phyloP scores from a whole-genome alignment of 2,888 invertebrate species.

The Polyommatus iphigenia region DNA sequence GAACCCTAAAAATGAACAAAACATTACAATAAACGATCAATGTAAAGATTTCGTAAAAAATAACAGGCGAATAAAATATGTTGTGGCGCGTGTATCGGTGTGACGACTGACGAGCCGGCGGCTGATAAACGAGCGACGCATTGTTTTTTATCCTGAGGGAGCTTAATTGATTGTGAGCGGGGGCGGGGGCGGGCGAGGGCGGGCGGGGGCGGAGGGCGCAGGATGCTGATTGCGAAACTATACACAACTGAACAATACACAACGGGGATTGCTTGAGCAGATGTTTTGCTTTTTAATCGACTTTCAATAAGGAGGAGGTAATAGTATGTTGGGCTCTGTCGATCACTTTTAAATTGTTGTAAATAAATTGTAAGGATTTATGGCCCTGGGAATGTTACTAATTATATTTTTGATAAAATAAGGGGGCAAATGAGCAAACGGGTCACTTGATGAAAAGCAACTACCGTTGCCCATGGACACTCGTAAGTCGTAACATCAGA shows the following conservation, averaged over 20 bases:
- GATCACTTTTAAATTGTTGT: too few species aligned
- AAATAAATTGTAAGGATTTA: too few species aligned
- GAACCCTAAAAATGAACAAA: too few species aligned
- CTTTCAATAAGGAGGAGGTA: background rate
- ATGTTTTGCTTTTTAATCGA: background rate
- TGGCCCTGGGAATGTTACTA: too few species aligned
- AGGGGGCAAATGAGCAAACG: too few species aligned
- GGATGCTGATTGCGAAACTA: conserved; percentile 20
- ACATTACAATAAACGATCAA: too few species aligned
- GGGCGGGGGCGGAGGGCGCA: conserved; percentile 17
- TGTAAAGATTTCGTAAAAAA: too few species aligned
- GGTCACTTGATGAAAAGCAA: too few species aligned
- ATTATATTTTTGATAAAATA: too few species aligned
- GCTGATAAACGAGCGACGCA: conserved; percentile 44
- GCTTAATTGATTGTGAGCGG: conserved; percentile 46
- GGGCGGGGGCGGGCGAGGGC: background rate
- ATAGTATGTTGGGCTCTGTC: background rate
- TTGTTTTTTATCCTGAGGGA: conserved; percentile 46
- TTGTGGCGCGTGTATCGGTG: conserved; percentile 39
- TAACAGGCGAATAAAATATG: background rate
- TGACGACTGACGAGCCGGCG: conserved; percentile 38
- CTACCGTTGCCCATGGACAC: too few species aligned
- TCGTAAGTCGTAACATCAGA: too few species aligned
- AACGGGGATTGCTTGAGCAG: background rate
- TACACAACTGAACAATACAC: background rate